These are phyloP conservation scores for Rhinophrynus dorsalis DNA, from an alignment of 2,797 vertebrate genomes.

Conservation along the genomic window DNA sequence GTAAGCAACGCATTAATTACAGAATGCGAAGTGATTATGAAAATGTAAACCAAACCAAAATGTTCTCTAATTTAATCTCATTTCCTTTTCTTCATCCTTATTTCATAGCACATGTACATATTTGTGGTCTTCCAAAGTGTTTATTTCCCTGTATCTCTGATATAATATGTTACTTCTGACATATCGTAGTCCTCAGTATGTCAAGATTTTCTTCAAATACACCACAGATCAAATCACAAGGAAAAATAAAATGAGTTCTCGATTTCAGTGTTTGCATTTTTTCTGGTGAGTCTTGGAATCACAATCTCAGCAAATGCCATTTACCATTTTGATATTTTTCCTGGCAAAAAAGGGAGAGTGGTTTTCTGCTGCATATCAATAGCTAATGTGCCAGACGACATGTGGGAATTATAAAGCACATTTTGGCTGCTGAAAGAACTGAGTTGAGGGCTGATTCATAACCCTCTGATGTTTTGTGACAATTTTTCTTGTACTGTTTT, in stretches of 20 bases:
- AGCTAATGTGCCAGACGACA: conserved; percentile 16
- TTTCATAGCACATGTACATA: too few species aligned
- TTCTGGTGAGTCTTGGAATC: neutral
- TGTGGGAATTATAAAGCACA: conserved; percentile 4
- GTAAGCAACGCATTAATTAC: too few species aligned
- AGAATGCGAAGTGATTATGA: too few species aligned
- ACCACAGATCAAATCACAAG: neutral
- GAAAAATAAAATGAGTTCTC: neutral
- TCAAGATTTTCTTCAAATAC: neutral
- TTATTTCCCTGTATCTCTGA: neutral
- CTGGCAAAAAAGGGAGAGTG: neutral
- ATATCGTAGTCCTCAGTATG: neutral
- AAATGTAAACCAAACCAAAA: too few species aligned
- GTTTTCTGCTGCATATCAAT: neutral
- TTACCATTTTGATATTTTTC: neutral
- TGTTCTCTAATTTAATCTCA: too few species aligned
- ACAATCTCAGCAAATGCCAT: conserved; percentile 2
- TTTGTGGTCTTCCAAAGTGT: neutral
- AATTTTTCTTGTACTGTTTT: conserved; percentile 3
- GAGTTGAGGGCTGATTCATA: neutral
- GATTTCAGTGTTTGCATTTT: neutral
- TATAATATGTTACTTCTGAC: neutral
- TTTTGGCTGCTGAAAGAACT: neutral
- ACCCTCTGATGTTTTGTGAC: neutral
- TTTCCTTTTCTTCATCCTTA: too few species aligned